A percentile compares a stretch with the other conserved stretches of the same genome.
These are phyloP conservation scores for Pyralis farinalis DNA, from an alignment of 2,888 invertebrate species.

Conservation along the genomic window DNA sequence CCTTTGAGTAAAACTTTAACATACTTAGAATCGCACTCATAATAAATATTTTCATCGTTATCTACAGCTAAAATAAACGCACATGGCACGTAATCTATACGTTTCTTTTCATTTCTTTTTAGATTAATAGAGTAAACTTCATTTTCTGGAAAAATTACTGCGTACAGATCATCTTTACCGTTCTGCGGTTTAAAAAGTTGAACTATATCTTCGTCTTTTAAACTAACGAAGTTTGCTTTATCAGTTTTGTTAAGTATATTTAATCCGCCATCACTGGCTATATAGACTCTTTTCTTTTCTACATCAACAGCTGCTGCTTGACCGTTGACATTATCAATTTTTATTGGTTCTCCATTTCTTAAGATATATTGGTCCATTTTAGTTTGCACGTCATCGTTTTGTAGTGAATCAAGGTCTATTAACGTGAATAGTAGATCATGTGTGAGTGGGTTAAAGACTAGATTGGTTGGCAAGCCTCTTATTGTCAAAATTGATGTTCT, in stretches of 20 bases:
- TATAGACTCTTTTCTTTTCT: constrained; percentile 50
- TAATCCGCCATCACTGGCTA: constrained; percentile 62
- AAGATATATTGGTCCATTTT: constrained; percentile 70
- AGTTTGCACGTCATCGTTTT: constrained; percentile 64
- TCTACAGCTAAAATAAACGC: constrained; percentile 68
- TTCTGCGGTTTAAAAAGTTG: constrained; percentile 55
- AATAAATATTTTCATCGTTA: constrained; percentile 54
- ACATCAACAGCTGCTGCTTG: constrained; percentile 63
- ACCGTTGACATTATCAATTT: constrained; percentile 58
- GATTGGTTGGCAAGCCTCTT: constrained; percentile 66
- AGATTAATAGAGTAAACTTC: constrained; percentile 54
- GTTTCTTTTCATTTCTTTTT: constrained; percentile 50
- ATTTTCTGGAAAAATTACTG: constrained; percentile 60
- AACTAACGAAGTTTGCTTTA: constrained; percentile 47
- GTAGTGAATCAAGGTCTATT: constrained; percentile 60
- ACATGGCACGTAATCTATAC: constrained; percentile 55
- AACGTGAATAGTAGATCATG: constrained; percentile 61
- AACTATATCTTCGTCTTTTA: constrained; percentile 67
- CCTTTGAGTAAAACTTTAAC: constrained; percentile 63
- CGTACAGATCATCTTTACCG: constrained; percentile 47
- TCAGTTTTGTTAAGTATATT: constrained; percentile 48
- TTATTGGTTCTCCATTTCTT: constrained; percentile 47
- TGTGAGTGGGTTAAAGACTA: constrained; percentile 48
- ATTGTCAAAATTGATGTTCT: constrained; percentile 53
- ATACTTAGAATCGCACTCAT: constrained; percentile 71